phyloP scores from a whole-genome alignment of 2,113 vertebrate species.

The Uria aalge region DNA sequence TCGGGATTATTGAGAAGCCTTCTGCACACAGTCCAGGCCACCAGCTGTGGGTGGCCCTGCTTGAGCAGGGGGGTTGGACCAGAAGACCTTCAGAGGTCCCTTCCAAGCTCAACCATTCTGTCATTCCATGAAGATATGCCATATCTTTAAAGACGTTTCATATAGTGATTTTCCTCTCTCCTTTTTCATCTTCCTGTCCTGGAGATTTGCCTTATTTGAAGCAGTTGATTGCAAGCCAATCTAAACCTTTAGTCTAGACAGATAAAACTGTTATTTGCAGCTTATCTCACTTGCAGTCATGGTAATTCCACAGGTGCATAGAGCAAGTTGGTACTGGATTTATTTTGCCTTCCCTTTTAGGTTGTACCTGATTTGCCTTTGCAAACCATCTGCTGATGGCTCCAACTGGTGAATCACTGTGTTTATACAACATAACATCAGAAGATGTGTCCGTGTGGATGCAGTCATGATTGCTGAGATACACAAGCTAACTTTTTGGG shows the following conservation, averaged over 20 bases:
- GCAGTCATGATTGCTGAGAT: neutral
- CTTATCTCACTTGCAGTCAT: conserved; percentile 15
- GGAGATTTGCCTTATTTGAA: neutral
- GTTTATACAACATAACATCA: neutral
- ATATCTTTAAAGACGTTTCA: neutral
- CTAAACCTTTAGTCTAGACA: conserved; percentile 55
- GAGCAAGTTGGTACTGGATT: conserved; percentile 22
- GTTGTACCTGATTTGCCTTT: neutral
- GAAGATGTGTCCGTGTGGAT: neutral
- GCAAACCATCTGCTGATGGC: neutral
- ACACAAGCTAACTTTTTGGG: neutral
- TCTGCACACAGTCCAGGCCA: neutral
- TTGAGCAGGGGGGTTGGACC: neutral
- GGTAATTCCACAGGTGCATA: conserved; percentile 33
- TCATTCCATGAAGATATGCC: neutral
- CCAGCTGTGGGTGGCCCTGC: neutral
- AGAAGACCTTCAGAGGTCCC: neutral
- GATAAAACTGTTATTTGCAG: conserved; percentile 40
- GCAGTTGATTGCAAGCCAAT: conserved; percentile 2
- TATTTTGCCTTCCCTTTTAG: neutral
- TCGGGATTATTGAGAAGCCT: neutral
- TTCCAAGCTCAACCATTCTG: neutral
- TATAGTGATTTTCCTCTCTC: neutral
- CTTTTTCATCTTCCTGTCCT: neutral
- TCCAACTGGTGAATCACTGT: neutral